Evolutionary conservation across 2,888 invertebrate genomes (phyloP).

Genomic region (Synanthedon tipuliformis): DNA sequence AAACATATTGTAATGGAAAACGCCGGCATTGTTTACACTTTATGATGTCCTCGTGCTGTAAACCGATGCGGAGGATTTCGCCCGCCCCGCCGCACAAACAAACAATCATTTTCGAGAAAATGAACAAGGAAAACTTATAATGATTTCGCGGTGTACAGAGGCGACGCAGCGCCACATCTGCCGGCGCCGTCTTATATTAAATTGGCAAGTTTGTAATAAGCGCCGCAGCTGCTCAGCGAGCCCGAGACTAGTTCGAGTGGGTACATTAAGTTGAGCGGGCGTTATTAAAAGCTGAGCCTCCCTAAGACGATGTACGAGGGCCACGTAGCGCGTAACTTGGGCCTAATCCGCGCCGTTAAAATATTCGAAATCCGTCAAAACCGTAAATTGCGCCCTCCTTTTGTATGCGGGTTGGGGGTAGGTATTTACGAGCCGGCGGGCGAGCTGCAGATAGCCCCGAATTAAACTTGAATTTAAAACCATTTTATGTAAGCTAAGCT

Average conservation of each 20-base stretch:
- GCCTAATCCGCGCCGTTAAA: slow-evolving; percentile 46
- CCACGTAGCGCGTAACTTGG: slow-evolving; percentile 27
- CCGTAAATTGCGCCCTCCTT: slow-evolving; percentile 61
- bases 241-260: slow-evolving; percentile 15
- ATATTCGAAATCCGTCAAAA: slow-evolving; percentile 64
- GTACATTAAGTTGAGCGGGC: slow-evolving; percentile 10
- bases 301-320: slow-evolving; percentile 17
- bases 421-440: slow-evolving; percentile 48
- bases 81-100: slow-evolving; percentile 26
- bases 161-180: not conserved
- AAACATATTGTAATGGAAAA: slow-evolving; percentile 72
- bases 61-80: slow-evolving; percentile 47
- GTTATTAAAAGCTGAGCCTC: slow-evolving; percentile 33
- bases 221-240: slow-evolving; percentile 16
- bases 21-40: slow-evolving; percentile 68
- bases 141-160: not conserved
- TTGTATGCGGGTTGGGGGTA: slow-evolving; percentile 48
- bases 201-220: slow-evolving; percentile 11
- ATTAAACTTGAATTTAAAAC: slow-evolving; percentile 71
- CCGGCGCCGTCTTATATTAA: not conserved
- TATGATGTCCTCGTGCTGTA: slow-evolving; percentile 63
- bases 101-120: slow-evolving; percentile 21
- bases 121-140: slow-evolving; percentile 4
- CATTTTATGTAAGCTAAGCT: slow-evolving; percentile 72
- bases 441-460: slow-evolving; percentile 62